Evolutionary conservation across 2,797 vertebrate species (phyloP).

Genomic region (Macropodus opercularis): DNA sequence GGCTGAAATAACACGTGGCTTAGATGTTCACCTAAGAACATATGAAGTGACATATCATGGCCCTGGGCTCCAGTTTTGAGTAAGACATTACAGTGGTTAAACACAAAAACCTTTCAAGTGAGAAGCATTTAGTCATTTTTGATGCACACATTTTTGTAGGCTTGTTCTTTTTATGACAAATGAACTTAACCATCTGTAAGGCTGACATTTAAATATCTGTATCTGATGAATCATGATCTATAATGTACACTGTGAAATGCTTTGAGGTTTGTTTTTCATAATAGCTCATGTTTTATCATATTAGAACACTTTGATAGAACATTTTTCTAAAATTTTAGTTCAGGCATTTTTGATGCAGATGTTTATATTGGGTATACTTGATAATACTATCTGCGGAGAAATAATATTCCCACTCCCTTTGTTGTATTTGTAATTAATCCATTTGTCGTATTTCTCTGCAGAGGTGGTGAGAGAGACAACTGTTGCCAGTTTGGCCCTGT

Average conservation of each 20-base stretch:
- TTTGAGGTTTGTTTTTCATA: too few relatives aligned
- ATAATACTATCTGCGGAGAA: neutral
- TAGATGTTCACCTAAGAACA: too few relatives aligned
- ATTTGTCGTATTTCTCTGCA: conserved; percentile 15
- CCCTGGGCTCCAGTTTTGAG: neutral
- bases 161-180: too few relatives aligned
- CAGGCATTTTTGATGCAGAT: neutral
- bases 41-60: neutral
- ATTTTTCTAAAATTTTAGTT: too few relatives aligned
- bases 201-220: too few relatives aligned
- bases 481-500: conserved; percentile 89
- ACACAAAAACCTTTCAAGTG: neutral
- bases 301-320: too few relatives aligned
- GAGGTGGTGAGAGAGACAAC: conserved; percentile 97
- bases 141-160: too few relatives aligned
- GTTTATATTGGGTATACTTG: neutral
- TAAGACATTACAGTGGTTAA: neutral
- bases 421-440: neutral
- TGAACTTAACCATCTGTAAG: too few relatives aligned
- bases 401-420: neutral
- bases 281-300: too few relatives aligned
- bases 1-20: neutral
- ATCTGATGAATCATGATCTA: too few relatives aligned
- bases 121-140: too few relatives aligned
- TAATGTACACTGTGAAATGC: too few relatives aligned